Percentiles rank a stretch among this genome's conserved stretches.
Evolutionary conservation across 2,797 vertebrate genomes (phyloP).

Genomic region (Sebastes trivittatus): DNA sequence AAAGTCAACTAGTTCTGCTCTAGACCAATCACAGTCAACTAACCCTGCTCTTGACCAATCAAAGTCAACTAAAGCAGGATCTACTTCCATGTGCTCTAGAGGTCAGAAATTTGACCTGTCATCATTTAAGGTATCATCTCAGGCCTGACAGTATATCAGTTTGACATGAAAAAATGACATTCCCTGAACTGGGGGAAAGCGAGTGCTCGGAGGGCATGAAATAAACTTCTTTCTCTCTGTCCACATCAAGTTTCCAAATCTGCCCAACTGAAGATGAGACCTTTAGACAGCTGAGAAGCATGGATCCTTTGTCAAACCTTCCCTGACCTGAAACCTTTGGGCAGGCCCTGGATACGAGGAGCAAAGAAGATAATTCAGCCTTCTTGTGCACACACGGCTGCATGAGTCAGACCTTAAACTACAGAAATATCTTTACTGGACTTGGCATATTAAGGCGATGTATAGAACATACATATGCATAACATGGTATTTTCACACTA

Average conservation of each 20-base stretch:
- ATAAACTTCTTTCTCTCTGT: conserved; percentile 28
- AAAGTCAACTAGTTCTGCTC: neutral
- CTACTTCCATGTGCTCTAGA: neutral
- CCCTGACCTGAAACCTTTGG: conserved; percentile 56
- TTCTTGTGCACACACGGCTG: neutral
- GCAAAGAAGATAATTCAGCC: conserved; percentile 20
- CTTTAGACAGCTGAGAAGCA: conserved; percentile 54
- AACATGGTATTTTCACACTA: conserved; percentile 47
- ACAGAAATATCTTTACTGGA: conserved; percentile 13
- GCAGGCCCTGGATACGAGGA: conserved; percentile 2
- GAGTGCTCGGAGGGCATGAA: conserved; percentile 26
- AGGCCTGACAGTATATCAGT: conserved; percentile 6
- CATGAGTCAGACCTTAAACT: conserved; percentile 39
- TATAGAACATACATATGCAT: conserved; percentile 38
- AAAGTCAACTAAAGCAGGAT: neutral
- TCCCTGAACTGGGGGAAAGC: conserved; percentile 5
- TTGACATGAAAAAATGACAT: conserved; percentile 5
- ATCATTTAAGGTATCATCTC: neutral
- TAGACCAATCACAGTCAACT: neutral
- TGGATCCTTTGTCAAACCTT: conserved; percentile 50
- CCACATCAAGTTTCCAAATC: conserved; percentile 44
- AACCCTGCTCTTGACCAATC: neutral
- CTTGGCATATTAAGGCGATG: conserved; percentile 11
- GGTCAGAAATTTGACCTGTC: conserved; percentile 5
- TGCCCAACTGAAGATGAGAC: conserved; percentile 50